Evolutionary conservation across 2,113 vertebrate genomes (phyloP).

Genomic region (Myxocyprinus asiaticus): DNA sequence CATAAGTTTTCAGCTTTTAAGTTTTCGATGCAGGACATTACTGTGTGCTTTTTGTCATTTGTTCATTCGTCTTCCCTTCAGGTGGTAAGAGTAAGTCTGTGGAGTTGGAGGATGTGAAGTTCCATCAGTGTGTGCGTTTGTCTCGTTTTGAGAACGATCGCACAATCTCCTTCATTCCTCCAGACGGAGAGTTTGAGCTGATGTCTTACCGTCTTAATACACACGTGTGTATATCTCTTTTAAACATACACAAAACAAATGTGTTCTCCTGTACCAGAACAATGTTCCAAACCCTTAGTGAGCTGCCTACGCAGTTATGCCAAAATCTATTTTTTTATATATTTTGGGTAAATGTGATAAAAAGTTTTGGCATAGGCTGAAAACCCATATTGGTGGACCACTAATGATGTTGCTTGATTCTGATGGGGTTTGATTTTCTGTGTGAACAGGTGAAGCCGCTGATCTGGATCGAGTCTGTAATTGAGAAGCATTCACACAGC

Average conservation of each 20-base stretch:
- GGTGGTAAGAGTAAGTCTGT: constrained; percentile 85
- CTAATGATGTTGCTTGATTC: background rate
- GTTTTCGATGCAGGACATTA: background rate
- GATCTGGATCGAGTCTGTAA: constrained; percentile 98
- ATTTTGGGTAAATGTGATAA: too few relatives aligned
- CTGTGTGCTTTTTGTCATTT: background rate
- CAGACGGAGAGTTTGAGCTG: constrained; percentile 83
- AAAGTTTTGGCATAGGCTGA: too few relatives aligned
- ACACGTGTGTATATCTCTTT: constrained; percentile 66
- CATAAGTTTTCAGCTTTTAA: background rate
- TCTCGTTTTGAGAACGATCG: constrained; percentile 84
- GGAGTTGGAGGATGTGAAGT: constrained; percentile 83
- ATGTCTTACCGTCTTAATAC: constrained; percentile 85
- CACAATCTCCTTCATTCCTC: constrained; percentile 83
- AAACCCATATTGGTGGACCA: too few relatives aligned
- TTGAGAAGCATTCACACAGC: constrained; percentile 98
- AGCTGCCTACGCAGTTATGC: too few relatives aligned
- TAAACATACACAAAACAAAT: background rate
- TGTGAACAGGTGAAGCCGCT: constrained; percentile 88
- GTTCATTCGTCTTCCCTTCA: constrained; percentile 35
- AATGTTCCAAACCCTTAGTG: too few relatives aligned
- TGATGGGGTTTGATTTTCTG: background rate
- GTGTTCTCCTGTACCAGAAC: too few relatives aligned
- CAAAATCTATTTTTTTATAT: too few relatives aligned
- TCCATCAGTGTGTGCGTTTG: constrained; percentile 83